Evolutionary conservation across 2,113 vertebrate species (phyloP).

Genomic region (Chionomys nivalis): DNA sequence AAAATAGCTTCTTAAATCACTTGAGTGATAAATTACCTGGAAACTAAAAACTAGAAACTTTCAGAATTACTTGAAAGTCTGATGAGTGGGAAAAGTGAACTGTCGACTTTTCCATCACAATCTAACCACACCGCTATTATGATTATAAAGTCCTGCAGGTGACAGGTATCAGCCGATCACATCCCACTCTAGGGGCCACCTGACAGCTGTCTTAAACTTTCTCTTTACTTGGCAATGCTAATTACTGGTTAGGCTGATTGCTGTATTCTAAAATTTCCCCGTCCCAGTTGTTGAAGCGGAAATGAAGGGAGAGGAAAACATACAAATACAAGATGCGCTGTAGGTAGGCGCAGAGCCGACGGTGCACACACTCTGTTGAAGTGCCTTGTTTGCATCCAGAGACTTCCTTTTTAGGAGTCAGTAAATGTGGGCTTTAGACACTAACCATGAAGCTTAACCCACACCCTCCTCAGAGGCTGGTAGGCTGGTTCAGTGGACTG

Average conservation of each 20-base stretch:
- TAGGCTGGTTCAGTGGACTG: neutral
- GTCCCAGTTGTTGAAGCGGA: constrained; percentile 71
- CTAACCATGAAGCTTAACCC: neutral
- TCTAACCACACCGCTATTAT: constrained; percentile 74
- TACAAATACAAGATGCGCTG: constrained; percentile 70
- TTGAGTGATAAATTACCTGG: constrained; percentile 70
- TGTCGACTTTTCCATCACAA: constrained; percentile 79
- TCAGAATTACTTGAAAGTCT: constrained; percentile 68
- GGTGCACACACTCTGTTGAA: constrained; percentile 17
- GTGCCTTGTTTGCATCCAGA: constrained; percentile 6
- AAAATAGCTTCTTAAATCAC: constrained; percentile 74
- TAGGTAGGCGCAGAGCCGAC: neutral
- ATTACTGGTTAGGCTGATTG: constrained; percentile 63
- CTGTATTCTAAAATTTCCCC: constrained; percentile 69
- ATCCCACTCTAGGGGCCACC: constrained; percentile 69
- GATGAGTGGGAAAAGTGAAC: constrained; percentile 76
- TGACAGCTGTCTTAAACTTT: constrained; percentile 76
- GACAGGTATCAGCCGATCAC: constrained; percentile 72
- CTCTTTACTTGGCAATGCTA: constrained; percentile 68
- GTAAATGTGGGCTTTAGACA: neutral
- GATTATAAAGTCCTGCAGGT: constrained; percentile 68
- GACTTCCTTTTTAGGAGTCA: constrained; percentile 27
- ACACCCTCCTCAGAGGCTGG: neutral
- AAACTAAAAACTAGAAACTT: constrained; percentile 78
- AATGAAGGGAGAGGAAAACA: constrained; percentile 75